Evolutionary conservation across 2,797 vertebrate species (phyloP), one percentile per base, ranked within the genome.

Genomic region (Uromys caudimaculatus): DNA sequence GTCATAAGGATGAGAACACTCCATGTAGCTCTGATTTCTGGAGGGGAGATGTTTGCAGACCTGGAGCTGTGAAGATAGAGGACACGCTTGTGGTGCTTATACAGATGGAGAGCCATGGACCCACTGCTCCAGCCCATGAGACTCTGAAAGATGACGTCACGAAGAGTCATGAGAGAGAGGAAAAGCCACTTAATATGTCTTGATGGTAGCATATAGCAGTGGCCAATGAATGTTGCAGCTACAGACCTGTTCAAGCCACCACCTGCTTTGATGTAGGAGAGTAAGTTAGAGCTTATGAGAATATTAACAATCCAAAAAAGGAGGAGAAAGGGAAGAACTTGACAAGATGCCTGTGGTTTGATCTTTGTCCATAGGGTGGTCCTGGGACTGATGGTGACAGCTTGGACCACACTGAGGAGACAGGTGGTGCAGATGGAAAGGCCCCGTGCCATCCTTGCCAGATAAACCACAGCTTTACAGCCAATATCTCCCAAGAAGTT

Each of bases 71-170:
- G 2, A 64, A 64, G 62, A 29, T 64, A 64, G 62, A 64, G 62
- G 62, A 64, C 62, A 12, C 4, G 27, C 62, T 64, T 64, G 27
- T 64, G 62, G 27, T 32, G 62, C 27, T 64, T 81, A 79, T 52
- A 64, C 21, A 96, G 78, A 52, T 1, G 44, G 50, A 84, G 58
- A 78, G 71, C 60, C 69, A 93, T n/a, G n/a, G n/a, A n/a, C n/a
- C n/a, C n/a, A n/a, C n/a, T n/a, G n/a, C n/a, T n/a, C n/a, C n/a
- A n/a, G 67, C 69, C n/a, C 91, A 58, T 83, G 13, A 84, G 23
- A 73, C 38, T 27, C 69, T 88, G 94, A 50, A 96, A 91, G 83
- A 84, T 12, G 54, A 89, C 19, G 38, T 93, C 91, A 24, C 6
- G 1, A 35, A 92, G 14, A 44, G 92, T 19, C 75, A 90, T 76